Base-by-base conservation (phyloP, 2,888 invertebrate species). In the Drosophila kambysellisi region DNA sequence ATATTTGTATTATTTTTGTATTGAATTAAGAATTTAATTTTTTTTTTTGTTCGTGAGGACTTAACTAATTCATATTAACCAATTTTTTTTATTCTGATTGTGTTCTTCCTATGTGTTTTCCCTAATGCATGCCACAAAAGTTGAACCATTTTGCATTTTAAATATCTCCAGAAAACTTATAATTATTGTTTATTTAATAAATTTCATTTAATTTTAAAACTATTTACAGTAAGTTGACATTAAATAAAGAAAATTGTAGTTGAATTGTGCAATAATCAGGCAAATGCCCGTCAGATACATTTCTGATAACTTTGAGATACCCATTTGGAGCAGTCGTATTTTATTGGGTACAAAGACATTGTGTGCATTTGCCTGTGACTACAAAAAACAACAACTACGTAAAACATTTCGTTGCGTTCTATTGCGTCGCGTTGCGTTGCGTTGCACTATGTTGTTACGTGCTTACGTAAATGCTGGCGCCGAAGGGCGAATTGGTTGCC, bases 401-500 rank as follows among this genome's bases (percentile, higher is more conserved):
- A 61, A 80, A 50, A 50, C 48, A 53, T 57, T 48, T 69, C 57
- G 48, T 39, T 56, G 61, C 70, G 70, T 57, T 46, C 2, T 6
- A 11, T 51, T 51, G 51, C 51, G n/a, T 51, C n/a, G 30, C 5
- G 30, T 33, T 25, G 33, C 33, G 20, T 29, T 39, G 37, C 17
- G 12, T 54, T 39, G 37, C 57, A 64, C 68, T 61, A 30, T 64
- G 68, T 54, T 68, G 41, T 84, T 89, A 87, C 84, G 89, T 87
- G 84, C 69, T 84, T 81, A 70, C 88, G 76, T 82, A 63, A 88
- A 62, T 53, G 78, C 70, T 81, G 88, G 88, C 79, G 88, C 89
- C 83, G 70, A 57, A 48, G 54, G 85, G 69, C 82, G 77, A 84
- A 76, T 84, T 88, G 70, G 73, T 74, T 76, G 63, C 67, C 68